Base-by-base conservation (phyloP, 2,888 invertebrate species). In the Yponomeuta malinellus region DNA sequence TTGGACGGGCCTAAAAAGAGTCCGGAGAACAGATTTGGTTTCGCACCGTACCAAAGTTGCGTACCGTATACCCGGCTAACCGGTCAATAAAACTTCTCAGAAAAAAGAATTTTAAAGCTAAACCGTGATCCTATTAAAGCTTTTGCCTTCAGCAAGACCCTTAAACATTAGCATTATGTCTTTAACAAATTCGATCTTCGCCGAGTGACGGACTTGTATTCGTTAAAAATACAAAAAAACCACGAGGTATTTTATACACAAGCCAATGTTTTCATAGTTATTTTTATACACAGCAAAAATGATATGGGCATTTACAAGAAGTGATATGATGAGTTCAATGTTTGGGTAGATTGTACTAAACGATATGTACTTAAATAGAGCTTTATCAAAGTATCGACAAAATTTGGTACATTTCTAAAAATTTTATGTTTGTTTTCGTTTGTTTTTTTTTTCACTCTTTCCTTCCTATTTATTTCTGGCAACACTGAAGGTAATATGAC, bases 251-350 rank as follows among this genome's bases (percentile, higher is more conserved):
- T 70, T 71, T 71, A 71, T 73, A 87, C 85, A 89, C 79, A 81
- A 84, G 86, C 81, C 79, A 77, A 65, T 66, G 78, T 82, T 31
- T 12, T 43, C 43, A 8, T 43, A 43, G 43, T 43, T 43, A 43
- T 73, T 76, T 71, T 78, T 79, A 77, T 85, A 87, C 85, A 90
- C 87, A 89, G 87, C 86, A 86, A 87, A 84, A 87, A 89, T 87
- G 91, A 92, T 91, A 90, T 92, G 91, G 83, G 83, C 87, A 87
- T 90, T 88, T 91, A 90, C 90, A 91, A 88, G 87, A 84, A 85
- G 87, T 91, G 91, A 92, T 92, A 92, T 92, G 91, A 90, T 81
- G 15, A 85, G 78, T 82, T 84, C 88, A 48, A 64, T 43, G 37
- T 59, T 59, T 59, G 48, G n/a, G 87, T 83, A 88, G 85, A 89